A percentile compares a stretch with the other conserved stretches of the same genome.
These are phyloP conservation scores for Eurystomus glaucurus DNA, from an alignment of 2,797 vertebrate genomes.

Conservation along the genomic window DNA sequence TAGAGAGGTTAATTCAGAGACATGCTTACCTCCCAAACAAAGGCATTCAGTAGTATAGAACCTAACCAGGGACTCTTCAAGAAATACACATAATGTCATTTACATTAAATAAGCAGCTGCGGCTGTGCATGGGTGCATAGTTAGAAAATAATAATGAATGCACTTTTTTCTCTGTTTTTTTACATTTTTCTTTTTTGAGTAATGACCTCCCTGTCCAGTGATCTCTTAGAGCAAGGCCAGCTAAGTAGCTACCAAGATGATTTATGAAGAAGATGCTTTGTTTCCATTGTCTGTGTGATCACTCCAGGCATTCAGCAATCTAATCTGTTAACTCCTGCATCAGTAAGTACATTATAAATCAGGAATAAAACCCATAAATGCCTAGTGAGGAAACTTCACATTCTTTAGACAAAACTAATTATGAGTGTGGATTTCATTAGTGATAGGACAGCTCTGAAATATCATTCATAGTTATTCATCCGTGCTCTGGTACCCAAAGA, in stretches of 20 bases:
- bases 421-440: conserved; percentile 74
- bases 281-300: conserved; percentile 62
- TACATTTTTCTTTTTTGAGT: conserved; percentile 16
- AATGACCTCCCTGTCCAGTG: conserved; percentile 19
- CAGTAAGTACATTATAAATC: conserved; percentile 59
- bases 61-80: conserved; percentile 36
- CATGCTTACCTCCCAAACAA: conserved; percentile 20
- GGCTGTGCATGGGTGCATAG: not conserved
- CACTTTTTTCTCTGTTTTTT: not conserved
- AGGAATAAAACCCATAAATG: conserved; percentile 50
- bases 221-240: conserved; percentile 47
- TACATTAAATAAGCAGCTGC: not conserved
- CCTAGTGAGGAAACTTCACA: conserved; percentile 40
- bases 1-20: conserved; percentile 54
- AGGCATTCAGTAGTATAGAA: conserved; percentile 35
- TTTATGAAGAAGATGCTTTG: conserved; percentile 71
- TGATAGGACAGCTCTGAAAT: conserved; percentile 59
- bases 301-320: conserved; percentile 47
- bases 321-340: conserved; percentile 64
- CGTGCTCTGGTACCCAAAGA: conserved; percentile 59
- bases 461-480: conserved; percentile 53
- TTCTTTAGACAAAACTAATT: conserved; percentile 71
- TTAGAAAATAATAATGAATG: conserved; percentile 2
- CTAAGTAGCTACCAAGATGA: conserved; percentile 59
- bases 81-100: conserved; percentile 55